Evolutionary conservation across 1,140 invertebrate species (phyloP).

Genomic region (Tachypleus tridentatus): DNA sequence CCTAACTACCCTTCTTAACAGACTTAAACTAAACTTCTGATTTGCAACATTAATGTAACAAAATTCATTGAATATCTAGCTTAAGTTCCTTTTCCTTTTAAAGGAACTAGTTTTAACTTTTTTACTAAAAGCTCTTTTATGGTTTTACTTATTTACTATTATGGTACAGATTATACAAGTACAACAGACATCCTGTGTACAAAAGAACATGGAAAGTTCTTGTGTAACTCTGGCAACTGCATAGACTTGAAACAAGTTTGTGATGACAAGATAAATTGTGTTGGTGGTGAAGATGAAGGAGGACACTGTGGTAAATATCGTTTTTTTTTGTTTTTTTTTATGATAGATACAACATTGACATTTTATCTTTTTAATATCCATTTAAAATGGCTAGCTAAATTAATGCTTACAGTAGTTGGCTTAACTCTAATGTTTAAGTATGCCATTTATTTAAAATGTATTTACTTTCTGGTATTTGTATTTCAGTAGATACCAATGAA

Average conservation of each 20-base stretch:
- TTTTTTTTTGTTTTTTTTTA: background rate
- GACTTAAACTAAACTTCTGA: too few relatives aligned
- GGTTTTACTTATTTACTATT: too few relatives aligned
- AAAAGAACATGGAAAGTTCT: conserved; percentile 24
- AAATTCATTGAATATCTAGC: too few relatives aligned
- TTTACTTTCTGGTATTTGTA: background rate
- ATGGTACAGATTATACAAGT: conserved; percentile 30
- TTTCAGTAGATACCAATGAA: conserved; percentile 33
- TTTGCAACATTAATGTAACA: too few relatives aligned
- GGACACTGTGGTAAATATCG: conserved; percentile 36
- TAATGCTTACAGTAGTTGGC: background rate
- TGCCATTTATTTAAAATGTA: background rate
- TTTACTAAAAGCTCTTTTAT: too few relatives aligned
- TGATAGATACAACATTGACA: background rate
- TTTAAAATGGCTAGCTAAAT: background rate
- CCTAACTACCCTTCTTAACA: too few relatives aligned
- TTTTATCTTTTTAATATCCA: conserved; percentile 4
- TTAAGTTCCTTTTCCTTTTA: too few relatives aligned
- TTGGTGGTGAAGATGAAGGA: conserved; percentile 53
- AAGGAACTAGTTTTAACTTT: too few relatives aligned
- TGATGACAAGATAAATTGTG: conserved; percentile 48
- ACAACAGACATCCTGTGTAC: conserved; percentile 10
- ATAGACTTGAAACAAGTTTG: conserved; percentile 42
- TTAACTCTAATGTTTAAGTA: conserved; percentile 9
- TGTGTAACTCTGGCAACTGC: conserved; percentile 44